Conservation (phyloP, 2,888 invertebrate species). For the Carcina quercana region DNA sequence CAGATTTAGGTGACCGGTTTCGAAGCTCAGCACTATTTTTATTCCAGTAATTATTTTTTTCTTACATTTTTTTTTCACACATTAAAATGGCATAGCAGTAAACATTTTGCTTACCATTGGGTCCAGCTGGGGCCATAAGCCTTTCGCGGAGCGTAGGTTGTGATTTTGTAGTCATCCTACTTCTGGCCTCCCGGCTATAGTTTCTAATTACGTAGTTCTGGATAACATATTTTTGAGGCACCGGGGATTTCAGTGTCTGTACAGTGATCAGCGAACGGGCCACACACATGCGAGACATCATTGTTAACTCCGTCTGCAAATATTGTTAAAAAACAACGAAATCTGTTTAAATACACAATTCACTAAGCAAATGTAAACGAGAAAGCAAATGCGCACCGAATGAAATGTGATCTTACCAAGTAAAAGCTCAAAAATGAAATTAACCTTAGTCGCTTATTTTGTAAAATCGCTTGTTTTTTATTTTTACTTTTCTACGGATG, state of each 20-base stretch:
- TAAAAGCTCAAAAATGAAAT: too few relatives aligned
- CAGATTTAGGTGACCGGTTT: too few relatives aligned
- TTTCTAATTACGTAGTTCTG: constrained; percentile 67
- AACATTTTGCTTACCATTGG: constrained; percentile 84
- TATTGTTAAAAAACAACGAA: not conserved
- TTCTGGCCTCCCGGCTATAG: constrained; percentile 70
- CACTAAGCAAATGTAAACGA: not conserved
- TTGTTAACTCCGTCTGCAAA: constrained; percentile 25
- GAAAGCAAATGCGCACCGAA: not conserved
- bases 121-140: constrained; percentile 84
- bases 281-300: constrained; percentile 68
- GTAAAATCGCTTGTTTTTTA: too few relatives aligned
- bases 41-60: too few relatives aligned
- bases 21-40: too few relatives aligned
- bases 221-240: constrained; percentile 58
- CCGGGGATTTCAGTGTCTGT: constrained; percentile 47
- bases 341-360: not conserved
- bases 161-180: constrained; percentile 50
- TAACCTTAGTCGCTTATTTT: too few relatives aligned
- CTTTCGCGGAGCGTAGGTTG: constrained; percentile 79
- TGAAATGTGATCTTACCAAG: too few relatives aligned
- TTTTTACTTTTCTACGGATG: too few relatives aligned
- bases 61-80: too few relatives aligned
- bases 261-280: constrained; percentile 37
- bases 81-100: too few relatives aligned